phyloP scores from a whole-genome alignment of 2,888 invertebrate genomes.

The Sphaeridia pumilis region DNA sequence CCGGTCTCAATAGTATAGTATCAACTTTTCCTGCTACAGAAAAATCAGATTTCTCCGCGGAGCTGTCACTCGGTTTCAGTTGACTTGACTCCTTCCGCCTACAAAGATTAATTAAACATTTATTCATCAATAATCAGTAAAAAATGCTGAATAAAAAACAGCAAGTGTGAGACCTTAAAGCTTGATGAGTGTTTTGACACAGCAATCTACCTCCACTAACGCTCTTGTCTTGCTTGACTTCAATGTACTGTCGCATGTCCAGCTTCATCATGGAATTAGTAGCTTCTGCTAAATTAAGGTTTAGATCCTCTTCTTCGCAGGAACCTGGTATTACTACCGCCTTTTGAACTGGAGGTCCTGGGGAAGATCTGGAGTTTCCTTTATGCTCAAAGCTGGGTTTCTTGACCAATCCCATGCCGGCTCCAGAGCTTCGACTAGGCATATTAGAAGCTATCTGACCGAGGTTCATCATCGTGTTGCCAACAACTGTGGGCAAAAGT shows the following conservation, averaged over 20 bases:
- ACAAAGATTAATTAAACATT: slow-evolving; percentile 14
- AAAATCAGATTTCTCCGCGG: slow-evolving; percentile 55
- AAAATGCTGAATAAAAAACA: too few relatives aligned
- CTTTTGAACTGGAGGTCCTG: slow-evolving; percentile 5
- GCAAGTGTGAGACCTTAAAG: too few relatives aligned
- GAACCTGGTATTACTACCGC: slow-evolving; percentile 21
- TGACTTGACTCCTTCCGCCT: slow-evolving; percentile 42
- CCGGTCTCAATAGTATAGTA: slow-evolving; percentile 41
- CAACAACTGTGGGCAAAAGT: background rate
- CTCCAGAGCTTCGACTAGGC: too few relatives aligned
- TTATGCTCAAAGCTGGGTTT: slow-evolving; percentile 13
- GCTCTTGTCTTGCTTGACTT: slow-evolving; percentile 70
- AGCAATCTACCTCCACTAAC: slow-evolving; percentile 62
- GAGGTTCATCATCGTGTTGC: too few relatives aligned
- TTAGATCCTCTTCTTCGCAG: slow-evolving; percentile 49
- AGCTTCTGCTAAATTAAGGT: slow-evolving; percentile 43
- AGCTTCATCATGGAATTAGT: slow-evolving; percentile 41
- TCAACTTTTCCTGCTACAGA: slow-evolving; percentile 47
- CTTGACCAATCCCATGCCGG: slow-evolving; percentile 1
- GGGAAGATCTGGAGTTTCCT: slow-evolving; percentile 4
- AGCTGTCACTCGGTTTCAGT: slow-evolving; percentile 55
- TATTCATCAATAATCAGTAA: background rate
- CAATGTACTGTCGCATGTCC: slow-evolving; percentile 56
- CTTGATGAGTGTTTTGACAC: slow-evolving; percentile 49
- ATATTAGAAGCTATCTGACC: too few relatives aligned